Percentiles rank a stretch among this genome's conserved stretches.
Evolutionary conservation across 2,797 vertebrate species (phyloP).

Genomic region (Neosilurus mollespiculum): DNA sequence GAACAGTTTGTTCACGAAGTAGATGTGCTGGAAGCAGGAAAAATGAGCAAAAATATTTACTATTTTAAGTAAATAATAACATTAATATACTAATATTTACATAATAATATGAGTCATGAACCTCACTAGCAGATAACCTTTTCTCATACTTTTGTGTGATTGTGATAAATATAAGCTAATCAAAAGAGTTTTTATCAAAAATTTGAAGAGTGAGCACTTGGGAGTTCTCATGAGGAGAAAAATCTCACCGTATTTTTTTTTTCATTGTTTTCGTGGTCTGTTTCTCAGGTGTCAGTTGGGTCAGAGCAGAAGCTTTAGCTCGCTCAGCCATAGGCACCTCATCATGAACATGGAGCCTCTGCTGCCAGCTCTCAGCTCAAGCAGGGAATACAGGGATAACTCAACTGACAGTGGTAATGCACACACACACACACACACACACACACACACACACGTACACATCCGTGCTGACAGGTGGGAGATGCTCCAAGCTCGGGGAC

Average conservation of each 20-base stretch:
- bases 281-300: slow-evolving; percentile 81
- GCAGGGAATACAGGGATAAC: slow-evolving; percentile 83
- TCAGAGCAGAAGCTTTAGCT: slow-evolving; percentile 91
- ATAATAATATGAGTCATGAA: too few relatives aligned
- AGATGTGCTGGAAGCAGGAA: too few relatives aligned
- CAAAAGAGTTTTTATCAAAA: too few relatives aligned
- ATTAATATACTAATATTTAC: too few relatives aligned
- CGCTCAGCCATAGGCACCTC: slow-evolving; percentile 92
- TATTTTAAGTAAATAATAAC: too few relatives aligned
- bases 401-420: slow-evolving; percentile 76
- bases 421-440: slow-evolving; percentile 30
- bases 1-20: too few relatives aligned
- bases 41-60: too few relatives aligned
- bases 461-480: slow-evolving; percentile 45
- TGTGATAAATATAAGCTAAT: too few relatives aligned
- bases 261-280: background rate
- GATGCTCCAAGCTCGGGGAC: slow-evolving; percentile 6
- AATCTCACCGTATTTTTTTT: background rate
- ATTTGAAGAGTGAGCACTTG: too few relatives aligned
- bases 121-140: too few relatives aligned
- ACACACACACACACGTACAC: background rate
- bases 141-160: too few relatives aligned
- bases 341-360: slow-evolving; percentile 97
- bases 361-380: slow-evolving; percentile 85
- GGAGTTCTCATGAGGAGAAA: background rate